phyloP scores from a whole-genome alignment of 1,140 invertebrate species.

The Drosophila subpulchrella region DNA sequence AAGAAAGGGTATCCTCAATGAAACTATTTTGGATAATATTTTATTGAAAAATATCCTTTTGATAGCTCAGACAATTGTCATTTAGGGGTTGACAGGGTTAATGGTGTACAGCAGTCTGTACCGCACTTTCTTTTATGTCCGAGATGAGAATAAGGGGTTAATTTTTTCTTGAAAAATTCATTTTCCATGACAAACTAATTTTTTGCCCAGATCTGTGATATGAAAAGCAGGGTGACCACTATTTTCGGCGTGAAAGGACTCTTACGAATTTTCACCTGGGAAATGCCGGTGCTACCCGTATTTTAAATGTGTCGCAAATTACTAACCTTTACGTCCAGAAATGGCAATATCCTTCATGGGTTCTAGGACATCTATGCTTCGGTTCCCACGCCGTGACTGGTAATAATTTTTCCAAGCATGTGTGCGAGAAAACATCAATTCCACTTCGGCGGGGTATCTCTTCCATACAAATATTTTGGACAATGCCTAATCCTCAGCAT shows the following conservation, averaged over 20 bases:
- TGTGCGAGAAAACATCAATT: conserved; percentile 28
- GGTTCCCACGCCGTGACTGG: conserved; percentile 46
- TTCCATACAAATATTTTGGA: conserved; percentile 29
- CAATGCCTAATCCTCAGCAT: conserved; percentile 31
- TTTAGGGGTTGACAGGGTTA: conserved; percentile 47
- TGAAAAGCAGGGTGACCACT: conserved; percentile 17
- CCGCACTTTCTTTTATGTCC: conserved; percentile 34
- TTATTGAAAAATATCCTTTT: conserved; percentile 51
- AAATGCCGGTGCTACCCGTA: conserved; percentile 31
- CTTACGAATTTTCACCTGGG: conserved; percentile 23
- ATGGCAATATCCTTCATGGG: conserved; percentile 12
- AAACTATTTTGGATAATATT: conserved; percentile 35
- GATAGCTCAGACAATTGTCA: conserved; percentile 34
- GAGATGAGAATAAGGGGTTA: conserved; percentile 31
- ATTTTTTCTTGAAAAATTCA: conserved; percentile 44
- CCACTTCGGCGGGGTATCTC: conserved; percentile 22
- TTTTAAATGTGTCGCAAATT: conserved; percentile 28
- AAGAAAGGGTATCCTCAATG: conserved; percentile 7
- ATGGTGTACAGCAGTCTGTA: conserved; percentile 33
- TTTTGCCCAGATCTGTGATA: conserved; percentile 13
- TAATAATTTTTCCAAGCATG: conserved; percentile 45
- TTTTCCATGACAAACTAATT: conserved; percentile 33
- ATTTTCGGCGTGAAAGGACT: not conserved
- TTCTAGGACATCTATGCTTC: conserved; percentile 14
- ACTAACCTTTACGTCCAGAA: conserved; percentile 8